Base-by-base conservation (phyloP, 2,888 invertebrate species). In the Sabatieria punctata region DNA sequence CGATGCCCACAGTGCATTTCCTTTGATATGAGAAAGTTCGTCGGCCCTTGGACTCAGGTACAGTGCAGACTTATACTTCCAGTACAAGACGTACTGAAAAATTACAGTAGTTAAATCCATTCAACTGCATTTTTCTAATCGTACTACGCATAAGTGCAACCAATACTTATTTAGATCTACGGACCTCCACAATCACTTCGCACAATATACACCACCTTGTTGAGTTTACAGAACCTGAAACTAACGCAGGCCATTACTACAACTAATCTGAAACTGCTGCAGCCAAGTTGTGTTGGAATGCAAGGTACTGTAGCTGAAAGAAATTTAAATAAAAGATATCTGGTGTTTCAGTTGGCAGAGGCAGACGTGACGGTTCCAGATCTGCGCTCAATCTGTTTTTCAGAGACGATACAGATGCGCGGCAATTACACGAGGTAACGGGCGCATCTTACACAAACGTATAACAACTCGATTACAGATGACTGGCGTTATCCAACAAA, bases 41-140 rank as follows among this genome's bases (percentile, higher is more conserved):
- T 22, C n/a, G 45, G 45, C 6, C 45, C 45, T 8, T 45, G 45
- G 45, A 21, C 24, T n/a, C 40, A 45, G 30, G 45, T 45, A 15
- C 22, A 30, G 21, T 43, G 33, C 27, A 43, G 18, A 26, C 27
- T 11, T 39, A 13, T 39, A 39, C n/a, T n/a, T 39, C 15, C n/a
- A 18, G n/a, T 13, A 39, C 39, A 39, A 18, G 39, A n/a, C 19
- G 19, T 19, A 19, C n/a, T 13, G n/a, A 39, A 18, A n/a, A 11
- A n/a, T 13, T 15, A 19, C 19, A 13, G 24, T n/a, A 41, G 41
- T 19, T 41, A n/a, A n/a, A n/a, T n/a, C n/a, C n/a, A n/a, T n/a
- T 41, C 13, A 15, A 23, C 19, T n/a, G 22, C 11, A 41, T 15
- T 23, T 23, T 33, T 33, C n/a, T 13, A 33, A 33, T 11, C 13